Percentiles rank a stretch among this genome's conserved stretches.
Conservation (phyloP, 2,113 vertebrate species). For the Anarrhichthys ocellatus region DNA sequence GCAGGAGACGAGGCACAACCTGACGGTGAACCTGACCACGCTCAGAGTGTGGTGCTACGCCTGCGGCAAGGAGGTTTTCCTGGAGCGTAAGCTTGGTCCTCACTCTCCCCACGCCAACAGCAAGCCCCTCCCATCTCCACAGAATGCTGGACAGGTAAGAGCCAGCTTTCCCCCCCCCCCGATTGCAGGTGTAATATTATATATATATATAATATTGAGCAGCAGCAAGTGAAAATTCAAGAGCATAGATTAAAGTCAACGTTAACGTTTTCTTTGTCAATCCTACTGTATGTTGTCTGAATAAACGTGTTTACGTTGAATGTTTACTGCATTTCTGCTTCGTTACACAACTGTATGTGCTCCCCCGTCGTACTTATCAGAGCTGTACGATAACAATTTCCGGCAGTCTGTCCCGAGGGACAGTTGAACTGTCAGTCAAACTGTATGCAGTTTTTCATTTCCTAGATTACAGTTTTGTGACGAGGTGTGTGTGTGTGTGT, state of each 20-base stretch:
- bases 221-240: neutral
- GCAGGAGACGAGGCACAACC: constrained; percentile 93
- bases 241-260: neutral
- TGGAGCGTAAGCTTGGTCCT: constrained; percentile 93
- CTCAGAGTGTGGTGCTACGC: constrained; percentile 98
- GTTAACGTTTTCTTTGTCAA: neutral
- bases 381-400: constrained; percentile 5
- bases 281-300: neutral
- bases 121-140: constrained; percentile 82
- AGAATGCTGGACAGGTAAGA: constrained; percentile 85
- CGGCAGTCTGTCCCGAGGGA: neutral
- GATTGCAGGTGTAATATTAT: neutral
- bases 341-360: constrained; percentile 8
- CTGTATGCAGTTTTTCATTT: constrained; percentile 21
- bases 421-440: constrained; percentile 11
- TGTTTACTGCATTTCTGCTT: neutral
- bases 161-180: neutral
- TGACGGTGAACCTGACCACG: constrained; percentile 98
- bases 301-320: neutral
- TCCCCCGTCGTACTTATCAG: neutral
- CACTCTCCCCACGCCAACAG: constrained; percentile 81
- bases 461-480: constrained; percentile 22
- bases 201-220: neutral
- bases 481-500: neutral
- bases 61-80: constrained; percentile 97